These are phyloP conservation scores for Dicranocentrus wangi DNA, from an alignment of 2,888 invertebrate species.

Conservation along the genomic window DNA sequence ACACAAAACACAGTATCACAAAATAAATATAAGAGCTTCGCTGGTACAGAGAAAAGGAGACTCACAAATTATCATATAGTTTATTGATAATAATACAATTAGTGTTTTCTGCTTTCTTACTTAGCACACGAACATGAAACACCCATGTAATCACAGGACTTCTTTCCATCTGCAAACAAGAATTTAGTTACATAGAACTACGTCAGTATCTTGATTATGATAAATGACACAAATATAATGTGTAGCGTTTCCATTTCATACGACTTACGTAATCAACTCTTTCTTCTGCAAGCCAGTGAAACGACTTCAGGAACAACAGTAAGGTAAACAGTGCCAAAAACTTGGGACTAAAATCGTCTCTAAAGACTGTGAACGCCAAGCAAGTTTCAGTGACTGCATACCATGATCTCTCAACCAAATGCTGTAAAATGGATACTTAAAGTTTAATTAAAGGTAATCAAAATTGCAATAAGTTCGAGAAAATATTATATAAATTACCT, in stretches of 20 bases:
- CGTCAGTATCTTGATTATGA: not conserved
- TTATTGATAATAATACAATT: too few relatives aligned
- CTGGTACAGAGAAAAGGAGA: too few relatives aligned
- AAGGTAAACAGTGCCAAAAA: conserved; percentile 98
- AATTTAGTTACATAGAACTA: not conserved
- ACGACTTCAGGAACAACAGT: conserved; percentile 96
- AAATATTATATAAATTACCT: conserved; percentile 81
- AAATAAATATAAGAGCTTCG: conserved; percentile 4
- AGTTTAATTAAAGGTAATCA: conserved; percentile 5
- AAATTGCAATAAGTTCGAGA: not conserved
- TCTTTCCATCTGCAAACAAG: conserved; percentile 91
- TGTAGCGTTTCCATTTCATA: too few relatives aligned
- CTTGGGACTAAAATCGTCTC: conserved; percentile 98
- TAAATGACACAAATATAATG: not conserved
- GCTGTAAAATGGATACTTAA: conserved; percentile 80
- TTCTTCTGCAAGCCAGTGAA: conserved; percentile 99
- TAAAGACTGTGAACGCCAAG: conserved; percentile 97
- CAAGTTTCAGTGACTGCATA: conserved; percentile 99
- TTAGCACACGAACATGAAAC: conserved; percentile 93
- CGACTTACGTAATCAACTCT: conserved; percentile 92
- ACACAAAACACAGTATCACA: conserved; percentile 66
- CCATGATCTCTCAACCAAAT: conserved; percentile 98
- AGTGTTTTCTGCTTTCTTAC: too few relatives aligned
- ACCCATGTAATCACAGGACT: conserved; percentile 96
- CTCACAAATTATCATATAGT: too few relatives aligned